These are phyloP conservation scores for Drosophila kurseongensis DNA, from an alignment of 1,140 invertebrate species.

Conservation along the genomic window DNA sequence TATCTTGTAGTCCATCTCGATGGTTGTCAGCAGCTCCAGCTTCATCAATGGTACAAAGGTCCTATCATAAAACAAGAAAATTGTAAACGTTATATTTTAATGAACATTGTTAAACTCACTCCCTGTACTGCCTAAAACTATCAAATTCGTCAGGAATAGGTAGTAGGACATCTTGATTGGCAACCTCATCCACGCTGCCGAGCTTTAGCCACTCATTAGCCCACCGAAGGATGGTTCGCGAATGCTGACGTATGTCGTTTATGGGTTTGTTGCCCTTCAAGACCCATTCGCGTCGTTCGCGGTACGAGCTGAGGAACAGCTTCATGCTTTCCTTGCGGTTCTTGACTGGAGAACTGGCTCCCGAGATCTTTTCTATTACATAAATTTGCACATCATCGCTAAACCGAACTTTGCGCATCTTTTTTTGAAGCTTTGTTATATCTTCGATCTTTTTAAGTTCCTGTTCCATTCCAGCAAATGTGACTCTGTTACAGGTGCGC, in stretches of 20 bases:
- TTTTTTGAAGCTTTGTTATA: slow-evolving; percentile 1
- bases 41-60: slow-evolving; percentile 72
- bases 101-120: slow-evolving; percentile 31
- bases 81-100: not conserved
- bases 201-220: slow-evolving; percentile 64
- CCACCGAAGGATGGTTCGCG: slow-evolving; percentile 60
- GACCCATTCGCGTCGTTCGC: slow-evolving; percentile 52
- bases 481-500: slow-evolving; percentile 70
- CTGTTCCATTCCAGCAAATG: slow-evolving; percentile 66
- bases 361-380: slow-evolving; percentile 32
- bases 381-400: slow-evolving; percentile 16
- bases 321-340: slow-evolving; percentile 46
- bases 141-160: slow-evolving; percentile 65
- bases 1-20: slow-evolving; percentile 57
- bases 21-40: slow-evolving; percentile 61
- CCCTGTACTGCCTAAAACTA: slow-evolving; percentile 60
- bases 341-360: slow-evolving; percentile 3
- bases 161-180: slow-evolving; percentile 47
- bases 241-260: slow-evolving; percentile 53
- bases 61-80: slow-evolving; percentile 23
- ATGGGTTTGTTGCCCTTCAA: not conserved
- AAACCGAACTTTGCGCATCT: slow-evolving; percentile 38
- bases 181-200: slow-evolving; percentile 44
- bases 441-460: slow-evolving; percentile 21
- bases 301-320: slow-evolving; percentile 37